Evolutionary conservation across 2,113 vertebrate species (phyloP).

Genomic region (Eudyptes chrysolophus): DNA sequence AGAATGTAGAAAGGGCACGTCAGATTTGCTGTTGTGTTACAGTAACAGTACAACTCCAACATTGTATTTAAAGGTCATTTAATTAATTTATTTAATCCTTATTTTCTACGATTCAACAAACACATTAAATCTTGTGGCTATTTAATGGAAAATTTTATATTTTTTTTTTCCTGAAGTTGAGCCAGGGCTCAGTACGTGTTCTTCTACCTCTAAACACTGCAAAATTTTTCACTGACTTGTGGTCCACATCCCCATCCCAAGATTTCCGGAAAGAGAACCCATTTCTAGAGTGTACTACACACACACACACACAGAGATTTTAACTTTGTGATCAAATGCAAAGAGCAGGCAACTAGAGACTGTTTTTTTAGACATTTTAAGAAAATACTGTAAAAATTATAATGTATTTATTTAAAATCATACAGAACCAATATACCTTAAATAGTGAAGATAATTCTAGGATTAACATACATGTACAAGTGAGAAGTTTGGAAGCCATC

Average conservation of each 20-base stretch:
- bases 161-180: neutral
- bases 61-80: neutral
- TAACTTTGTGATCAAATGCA: neutral
- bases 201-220: neutral
- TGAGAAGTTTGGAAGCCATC: neutral
- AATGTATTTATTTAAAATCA: neutral
- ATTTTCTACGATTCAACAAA: neutral
- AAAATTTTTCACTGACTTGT: neutral
- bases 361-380: neutral
- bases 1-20: rapidly evolving
- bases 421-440: no score
- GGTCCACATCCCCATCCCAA: rapidly evolving
- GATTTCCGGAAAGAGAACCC: neutral
- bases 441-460: neutral
- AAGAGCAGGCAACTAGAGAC: neutral
- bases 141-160: neutral
- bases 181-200: neutral
- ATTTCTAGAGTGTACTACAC: neutral
- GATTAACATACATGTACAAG: rapidly evolving
- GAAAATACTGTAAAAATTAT: neutral
- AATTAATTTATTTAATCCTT: neutral
- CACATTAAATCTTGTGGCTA: neutral
- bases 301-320: neutral
- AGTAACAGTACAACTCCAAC: neutral
- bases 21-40: neutral